Evolutionary conservation across 2,888 invertebrate genomes (phyloP), one percentile per base, ranked within the genome.

Genomic region (Apodemia mormo): DNA sequence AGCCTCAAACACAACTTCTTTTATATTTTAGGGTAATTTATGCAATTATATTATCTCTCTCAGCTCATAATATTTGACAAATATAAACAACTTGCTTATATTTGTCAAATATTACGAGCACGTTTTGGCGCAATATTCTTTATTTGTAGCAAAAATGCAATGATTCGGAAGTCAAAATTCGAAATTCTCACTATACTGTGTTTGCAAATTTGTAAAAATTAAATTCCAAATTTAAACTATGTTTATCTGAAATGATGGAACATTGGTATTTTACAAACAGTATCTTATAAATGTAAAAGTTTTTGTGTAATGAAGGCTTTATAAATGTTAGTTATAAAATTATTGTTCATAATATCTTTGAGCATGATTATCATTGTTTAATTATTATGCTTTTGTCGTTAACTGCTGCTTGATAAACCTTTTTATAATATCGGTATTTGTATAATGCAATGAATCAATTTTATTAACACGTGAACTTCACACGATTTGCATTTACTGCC

Each of bases 361-460:
- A 54, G 58, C 58, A 58, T 58, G 58, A 58, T 29, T 58, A 30
- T 58, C 58, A 58, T 58, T 29, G 58, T 58, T 58, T 30, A 30
- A 30, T 58, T 58, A 30, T 30, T 30, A 6, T 30, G 58, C 58
- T 58, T 58, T 12, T 58, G 58, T 29, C 10, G 22, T 58, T 58
- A 29, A 58, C 58, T 30, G 58, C 58, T 30, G 58, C 58, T 58
- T 58, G 29, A 7, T 58, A 58, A 22, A 40, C 40, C 29, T 58
- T 58, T 10, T 0, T 22, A 58, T 30, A 5, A 30, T 12, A 33
- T 14, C 49, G 12, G 14, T 14, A 49, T 33, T 4, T 61, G 61
- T 61, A 61, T 61, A 61, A 61, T 33, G 61, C 61, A 61, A 61
- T 12, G 5, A 49, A 5, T 49, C 14, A 14, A 6, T 49, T 49